Conservation (phyloP, 2,797 vertebrate genomes). For the Halcyon chelicuti region DNA sequence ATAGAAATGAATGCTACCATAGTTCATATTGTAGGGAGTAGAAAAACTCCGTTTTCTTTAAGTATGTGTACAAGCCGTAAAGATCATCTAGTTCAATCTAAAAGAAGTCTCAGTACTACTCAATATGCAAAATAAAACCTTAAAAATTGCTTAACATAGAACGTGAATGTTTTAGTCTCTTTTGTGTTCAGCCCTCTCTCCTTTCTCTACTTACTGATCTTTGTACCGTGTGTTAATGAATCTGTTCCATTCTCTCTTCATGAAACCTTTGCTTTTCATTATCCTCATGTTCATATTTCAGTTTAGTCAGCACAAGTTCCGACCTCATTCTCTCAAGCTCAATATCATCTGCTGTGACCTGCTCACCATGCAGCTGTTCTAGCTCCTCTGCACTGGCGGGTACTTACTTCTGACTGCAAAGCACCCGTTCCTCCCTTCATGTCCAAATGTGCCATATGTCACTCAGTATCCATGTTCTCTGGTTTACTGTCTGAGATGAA, state of each 20-base stretch:
- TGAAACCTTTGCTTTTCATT: slow-evolving; percentile 66
- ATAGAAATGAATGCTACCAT: not conserved
- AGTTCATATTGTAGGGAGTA: not conserved
- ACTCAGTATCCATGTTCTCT: not conserved
- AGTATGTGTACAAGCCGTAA: not conserved
- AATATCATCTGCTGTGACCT: not conserved
- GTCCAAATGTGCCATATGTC: not conserved
- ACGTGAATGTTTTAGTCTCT: not conserved
- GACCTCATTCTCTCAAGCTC: slow-evolving; percentile 68
- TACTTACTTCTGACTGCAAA: not conserved
- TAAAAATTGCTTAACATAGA: not conserved
- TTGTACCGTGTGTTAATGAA: slow-evolving; percentile 22
- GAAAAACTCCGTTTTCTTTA: not conserved
- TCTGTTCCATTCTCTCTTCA: slow-evolving; percentile 57
- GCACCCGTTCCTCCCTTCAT: not conserved
- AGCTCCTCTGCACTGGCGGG: not conserved
- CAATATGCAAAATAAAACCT: not conserved
- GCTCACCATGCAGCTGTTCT: not conserved
- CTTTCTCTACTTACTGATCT: not conserved
- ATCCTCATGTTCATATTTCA: slow-evolving; percentile 61
- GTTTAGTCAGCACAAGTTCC: slow-evolving; percentile 62
- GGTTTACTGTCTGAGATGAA: not conserved
- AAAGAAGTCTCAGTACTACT: not conserved
- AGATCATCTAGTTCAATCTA: not conserved
- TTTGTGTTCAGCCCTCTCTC: not conserved